A percentile compares a stretch with the other conserved stretches of the same genome.
These are phyloP conservation scores for Zeugodacus cucurbitae DNA, from an alignment of 1,140 invertebrate genomes.

Conservation along the genomic window DNA sequence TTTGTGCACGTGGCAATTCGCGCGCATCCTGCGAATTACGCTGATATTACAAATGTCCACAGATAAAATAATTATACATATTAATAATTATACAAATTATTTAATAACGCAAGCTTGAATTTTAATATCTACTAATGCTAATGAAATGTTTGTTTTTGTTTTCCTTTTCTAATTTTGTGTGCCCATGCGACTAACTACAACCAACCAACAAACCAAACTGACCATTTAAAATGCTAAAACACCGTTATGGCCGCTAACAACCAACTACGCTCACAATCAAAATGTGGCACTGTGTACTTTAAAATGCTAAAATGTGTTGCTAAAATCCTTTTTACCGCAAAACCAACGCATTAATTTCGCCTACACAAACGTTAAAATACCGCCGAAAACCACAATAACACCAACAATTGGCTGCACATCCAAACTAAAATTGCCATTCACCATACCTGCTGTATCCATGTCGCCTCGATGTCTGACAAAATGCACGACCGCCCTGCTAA, in stretches of 20 bases:
- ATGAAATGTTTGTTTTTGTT: constrained; percentile 40
- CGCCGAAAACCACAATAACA: not conserved
- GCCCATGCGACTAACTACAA: constrained; percentile 27
- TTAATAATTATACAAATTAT: not conserved
- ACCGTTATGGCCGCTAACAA: constrained; percentile 38
- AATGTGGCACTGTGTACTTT: not conserved
- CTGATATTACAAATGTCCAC: not conserved
- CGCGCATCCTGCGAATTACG: not conserved
- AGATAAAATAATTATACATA: not conserved
- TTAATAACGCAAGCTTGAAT: not conserved
- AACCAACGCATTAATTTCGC: constrained; percentile 1
- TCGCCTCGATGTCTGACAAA: not conserved
- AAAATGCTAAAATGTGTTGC: constrained; percentile 19
- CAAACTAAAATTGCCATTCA: not conserved
- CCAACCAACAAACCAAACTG: constrained; percentile 9
- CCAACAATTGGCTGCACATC: not conserved
- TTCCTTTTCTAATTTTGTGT: constrained; percentile 40
- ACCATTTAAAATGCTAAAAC: not conserved
- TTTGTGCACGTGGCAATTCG: not conserved
- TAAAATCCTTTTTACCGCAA: constrained; percentile 5
- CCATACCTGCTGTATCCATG: not conserved
- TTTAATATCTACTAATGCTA: constrained; percentile 30
- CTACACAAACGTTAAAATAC: not conserved
- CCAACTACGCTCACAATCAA: constrained; percentile 6
- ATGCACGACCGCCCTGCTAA: not conserved